phyloP scores from a whole-genome alignment of 2,113 vertebrate genomes.

The Podilymbus podiceps region DNA sequence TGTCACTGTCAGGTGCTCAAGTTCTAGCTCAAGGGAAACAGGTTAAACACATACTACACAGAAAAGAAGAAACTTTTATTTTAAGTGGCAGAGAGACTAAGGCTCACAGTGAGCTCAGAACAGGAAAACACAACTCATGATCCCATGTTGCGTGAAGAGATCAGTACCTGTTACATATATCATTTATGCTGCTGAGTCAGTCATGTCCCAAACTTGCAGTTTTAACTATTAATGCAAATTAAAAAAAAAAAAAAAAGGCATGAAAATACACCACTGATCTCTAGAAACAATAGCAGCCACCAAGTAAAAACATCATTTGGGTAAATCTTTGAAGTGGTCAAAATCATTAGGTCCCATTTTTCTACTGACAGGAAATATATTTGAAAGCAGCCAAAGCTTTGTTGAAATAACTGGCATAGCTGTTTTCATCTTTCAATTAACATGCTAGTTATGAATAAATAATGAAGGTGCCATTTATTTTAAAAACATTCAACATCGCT shows the following conservation, averaged over 20 bases:
- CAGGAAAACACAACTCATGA: background rate
- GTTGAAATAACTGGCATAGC: background rate
- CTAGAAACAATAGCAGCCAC: background rate
- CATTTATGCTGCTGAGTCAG: conserved; percentile 2
- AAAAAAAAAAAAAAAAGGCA: background rate
- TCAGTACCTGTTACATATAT: background rate
- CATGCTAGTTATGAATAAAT: background rate
- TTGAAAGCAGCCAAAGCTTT: background rate
- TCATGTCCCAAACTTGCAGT: background rate
- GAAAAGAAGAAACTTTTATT: background rate
- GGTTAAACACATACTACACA: background rate
- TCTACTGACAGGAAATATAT: background rate
- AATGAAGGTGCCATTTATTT: background rate
- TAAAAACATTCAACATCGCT: background rate
- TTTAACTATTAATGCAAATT: background rate
- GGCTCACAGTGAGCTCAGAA: background rate
- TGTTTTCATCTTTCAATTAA: background rate
- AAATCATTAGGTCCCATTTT: background rate
- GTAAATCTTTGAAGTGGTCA: background rate
- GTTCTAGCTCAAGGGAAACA: background rate
- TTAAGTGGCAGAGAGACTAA: background rate
- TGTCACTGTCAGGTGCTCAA: background rate
- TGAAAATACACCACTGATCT: background rate
- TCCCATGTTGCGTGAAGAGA: background rate
- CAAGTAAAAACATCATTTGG: background rate